Evolutionary conservation across 1,140 invertebrate species (phyloP), one percentile per base, ranked within the genome.

Genomic region (Cepaea nemoralis): DNA sequence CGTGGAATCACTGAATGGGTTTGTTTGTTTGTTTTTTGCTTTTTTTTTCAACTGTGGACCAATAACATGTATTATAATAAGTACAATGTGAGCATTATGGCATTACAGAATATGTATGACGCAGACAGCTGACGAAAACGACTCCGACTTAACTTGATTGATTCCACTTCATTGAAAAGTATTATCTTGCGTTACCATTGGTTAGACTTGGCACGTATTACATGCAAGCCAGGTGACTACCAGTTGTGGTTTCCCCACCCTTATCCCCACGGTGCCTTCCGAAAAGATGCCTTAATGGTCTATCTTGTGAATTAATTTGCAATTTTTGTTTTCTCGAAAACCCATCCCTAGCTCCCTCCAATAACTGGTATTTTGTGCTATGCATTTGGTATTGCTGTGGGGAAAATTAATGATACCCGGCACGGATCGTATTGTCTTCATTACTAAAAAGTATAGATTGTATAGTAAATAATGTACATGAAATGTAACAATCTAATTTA

Each of bases 231-330:
- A 55, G 19, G 50, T 55, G 50, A 55, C 19, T 3, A 55, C 50
- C 50, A 55, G n/a, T 22, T 3, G 50, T 22, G 50, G 50, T 55
- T n/a, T 16, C 42, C 42, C 42, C 42, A 6, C 42, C 42, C 40
- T n/a, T 14, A 14, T 40, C 37, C 59, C 63, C 35, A 33, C 48
- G 63, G 77, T 80, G 77, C 77, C 77, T 80, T 80, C 70, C 40
- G 33, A n/a, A 80, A 69, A 80, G 77, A 70, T 80, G 77, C 77
- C 77, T 80, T 80, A 80, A n/a, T 66, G 76, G 76, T 77, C 55
- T 77, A 48, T 59, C 55, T 39, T 67, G 59, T 66, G 31, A 77
- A 77, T 45, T 66, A 63, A 6, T 75, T 75, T 75, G 73, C 73
- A 48, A 24, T 55, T 59, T 8, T 27, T n/a, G 3, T 5, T 5